Evolutionary conservation across 2,888 invertebrate species (phyloP).

Genomic region (Crematogaster levior): DNA sequence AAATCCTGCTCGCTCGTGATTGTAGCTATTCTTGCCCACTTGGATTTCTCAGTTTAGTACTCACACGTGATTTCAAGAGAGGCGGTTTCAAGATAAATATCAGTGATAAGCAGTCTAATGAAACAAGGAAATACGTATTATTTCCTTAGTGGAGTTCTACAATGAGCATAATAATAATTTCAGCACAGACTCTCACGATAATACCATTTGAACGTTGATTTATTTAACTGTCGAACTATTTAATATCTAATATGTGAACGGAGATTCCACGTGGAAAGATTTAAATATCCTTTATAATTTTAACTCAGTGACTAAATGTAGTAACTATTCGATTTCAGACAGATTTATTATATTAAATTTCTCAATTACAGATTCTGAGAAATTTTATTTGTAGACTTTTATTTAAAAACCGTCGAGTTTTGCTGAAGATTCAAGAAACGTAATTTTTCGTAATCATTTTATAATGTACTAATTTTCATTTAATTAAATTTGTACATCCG

Average conservation of each 20-base stretch:
- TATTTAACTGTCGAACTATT: not conserved
- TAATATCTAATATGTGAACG: constrained; percentile 14
- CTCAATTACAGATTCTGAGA: not conserved
- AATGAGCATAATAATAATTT: constrained; percentile 24
- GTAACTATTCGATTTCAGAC: not conserved
- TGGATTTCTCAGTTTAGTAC: constrained; percentile 10
- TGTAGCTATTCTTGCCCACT: constrained; percentile 30
- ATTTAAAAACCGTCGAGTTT: not conserved
- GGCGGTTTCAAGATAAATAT: constrained; percentile 22
- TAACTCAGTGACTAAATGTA: not conserved
- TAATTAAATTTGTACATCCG: not conserved
- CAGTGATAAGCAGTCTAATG: constrained; percentile 14
- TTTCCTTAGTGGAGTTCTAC: not conserved
- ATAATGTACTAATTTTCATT: not conserved
- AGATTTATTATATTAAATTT: constrained; percentile 11
- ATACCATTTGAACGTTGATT: not conserved
- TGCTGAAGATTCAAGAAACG: not conserved
- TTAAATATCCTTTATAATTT: constrained; percentile 2
- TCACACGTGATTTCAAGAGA: constrained; percentile 1
- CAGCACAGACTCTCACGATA: not conserved
- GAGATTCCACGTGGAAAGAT: constrained; percentile 13
- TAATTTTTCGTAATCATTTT: not conserved
- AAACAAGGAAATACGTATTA: constrained; percentile 1
- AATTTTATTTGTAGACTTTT: not conserved
- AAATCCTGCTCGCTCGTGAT: constrained; percentile 38